Conservation (phyloP, 2,113 vertebrate species). For the Patagioenas fasciata region DNA sequence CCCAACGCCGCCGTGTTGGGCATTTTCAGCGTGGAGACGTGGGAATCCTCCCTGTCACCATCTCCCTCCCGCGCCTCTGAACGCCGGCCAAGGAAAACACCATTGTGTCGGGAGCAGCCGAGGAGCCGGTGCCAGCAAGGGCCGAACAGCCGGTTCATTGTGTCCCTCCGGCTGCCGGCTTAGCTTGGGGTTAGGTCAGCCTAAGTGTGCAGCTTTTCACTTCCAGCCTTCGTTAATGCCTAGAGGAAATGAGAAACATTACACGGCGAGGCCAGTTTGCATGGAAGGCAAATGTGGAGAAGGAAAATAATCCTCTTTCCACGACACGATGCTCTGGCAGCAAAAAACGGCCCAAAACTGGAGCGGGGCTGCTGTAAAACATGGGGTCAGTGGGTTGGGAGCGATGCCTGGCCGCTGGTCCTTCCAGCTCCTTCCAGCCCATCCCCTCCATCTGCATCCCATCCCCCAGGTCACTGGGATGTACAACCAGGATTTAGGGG, state of each 20-base stretch:
- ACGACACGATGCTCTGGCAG: fast-evolving
- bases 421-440: not conserved
- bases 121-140: not conserved
- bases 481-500: not conserved
- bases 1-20: fast-evolving
- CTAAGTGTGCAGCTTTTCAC: not conserved
- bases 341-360: fast-evolving
- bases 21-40: not conserved
- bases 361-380: not conserved
- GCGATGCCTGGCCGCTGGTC: fast-evolving
- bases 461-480: fast-evolving
- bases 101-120: not conserved
- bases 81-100: not conserved
- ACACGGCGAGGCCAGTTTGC: not conserved
- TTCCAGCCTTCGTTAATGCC: not conserved
- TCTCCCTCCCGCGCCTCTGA: not conserved
- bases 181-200: not conserved
- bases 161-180: not conserved
- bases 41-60: constrained; percentile 29
- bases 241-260: not conserved
- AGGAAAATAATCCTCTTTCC: not conserved
- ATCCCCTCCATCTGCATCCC: not conserved
- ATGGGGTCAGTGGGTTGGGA: fast-evolving
- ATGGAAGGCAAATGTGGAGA: not conserved
- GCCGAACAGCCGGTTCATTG: not conserved